Percentiles rank a stretch among this genome's conserved stretches.
These are phyloP conservation scores for Henicopernis longicauda DNA, from an alignment of 2,113 vertebrate genomes.

Conservation along the genomic window DNA sequence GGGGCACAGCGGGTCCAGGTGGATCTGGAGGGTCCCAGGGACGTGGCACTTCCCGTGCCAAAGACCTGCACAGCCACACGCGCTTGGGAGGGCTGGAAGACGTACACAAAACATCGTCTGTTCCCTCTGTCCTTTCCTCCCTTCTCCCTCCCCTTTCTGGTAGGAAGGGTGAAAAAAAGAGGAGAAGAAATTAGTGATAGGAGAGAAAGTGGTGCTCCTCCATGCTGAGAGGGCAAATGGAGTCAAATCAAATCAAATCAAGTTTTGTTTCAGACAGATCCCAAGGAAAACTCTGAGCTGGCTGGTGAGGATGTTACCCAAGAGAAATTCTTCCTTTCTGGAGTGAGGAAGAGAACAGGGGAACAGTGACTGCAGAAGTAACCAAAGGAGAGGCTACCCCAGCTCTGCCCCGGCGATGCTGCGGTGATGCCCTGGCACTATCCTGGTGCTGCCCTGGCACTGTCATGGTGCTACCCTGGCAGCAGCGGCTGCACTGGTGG, in stretches of 20 bases:
- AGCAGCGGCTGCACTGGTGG: background rate
- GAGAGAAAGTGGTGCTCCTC: background rate
- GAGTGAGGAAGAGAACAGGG: background rate
- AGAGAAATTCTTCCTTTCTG: background rate
- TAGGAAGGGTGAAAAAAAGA: background rate
- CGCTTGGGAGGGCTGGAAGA: background rate
- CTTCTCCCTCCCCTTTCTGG: background rate
- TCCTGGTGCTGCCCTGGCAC: background rate
- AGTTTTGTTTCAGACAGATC: background rate
- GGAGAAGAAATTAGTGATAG: background rate
- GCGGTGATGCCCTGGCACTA: background rate
- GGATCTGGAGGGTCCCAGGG: background rate
- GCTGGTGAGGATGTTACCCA: background rate
- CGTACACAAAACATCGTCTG: accelerated
- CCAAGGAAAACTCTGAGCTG: background rate
- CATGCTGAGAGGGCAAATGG: background rate
- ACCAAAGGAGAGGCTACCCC: background rate
- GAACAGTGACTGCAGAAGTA: background rate
- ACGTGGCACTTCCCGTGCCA: accelerated
- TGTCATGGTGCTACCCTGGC: background rate
- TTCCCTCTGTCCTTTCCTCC: background rate
- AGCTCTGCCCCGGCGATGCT: background rate
- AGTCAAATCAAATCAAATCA: background rate
- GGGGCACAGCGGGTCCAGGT: background rate
- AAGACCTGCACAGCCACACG: accelerated